A percentile compares a stretch with the other conserved stretches of the same genome.
These are phyloP conservation scores for Dinocampus coccinellae DNA, from an alignment of 2,888 invertebrate species.

Conservation along the genomic window DNA sequence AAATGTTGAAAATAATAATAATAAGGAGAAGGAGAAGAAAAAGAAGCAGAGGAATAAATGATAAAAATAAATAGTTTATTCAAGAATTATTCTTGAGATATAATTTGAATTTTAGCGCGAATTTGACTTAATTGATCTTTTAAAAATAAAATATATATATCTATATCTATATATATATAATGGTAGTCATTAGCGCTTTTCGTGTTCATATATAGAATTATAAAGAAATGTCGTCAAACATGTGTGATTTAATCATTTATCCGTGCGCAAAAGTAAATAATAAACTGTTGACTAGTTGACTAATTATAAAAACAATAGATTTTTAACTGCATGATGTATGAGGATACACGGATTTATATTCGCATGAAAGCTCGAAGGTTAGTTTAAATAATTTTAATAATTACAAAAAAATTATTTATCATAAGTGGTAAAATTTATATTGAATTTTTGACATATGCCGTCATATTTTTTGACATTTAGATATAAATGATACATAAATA, in stretches of 20 bases:
- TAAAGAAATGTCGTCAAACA: constrained; percentile 56
- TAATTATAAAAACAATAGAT: constrained; percentile 47
- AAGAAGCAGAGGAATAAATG: too few relatives aligned
- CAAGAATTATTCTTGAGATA: too few relatives aligned
- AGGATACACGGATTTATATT: constrained; percentile 50
- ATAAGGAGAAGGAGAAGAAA: too few relatives aligned
- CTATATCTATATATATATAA: too few relatives aligned
- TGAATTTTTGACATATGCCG: constrained; percentile 6
- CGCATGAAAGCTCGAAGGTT: constrained; percentile 59
- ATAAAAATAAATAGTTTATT: too few relatives aligned
- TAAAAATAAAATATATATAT: too few relatives aligned
- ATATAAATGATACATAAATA: neutral
- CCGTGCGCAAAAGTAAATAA: constrained; percentile 60
- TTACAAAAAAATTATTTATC: neutral
- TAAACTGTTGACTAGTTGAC: constrained; percentile 61
- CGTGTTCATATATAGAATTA: constrained; percentile 43
- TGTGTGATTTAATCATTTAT: constrained; percentile 50
- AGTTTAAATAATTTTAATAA: constrained; percentile 35
- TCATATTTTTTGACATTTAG: constrained; percentile 12
- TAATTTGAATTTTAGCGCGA: too few relatives aligned
- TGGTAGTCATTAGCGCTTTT: constrained; percentile 18
- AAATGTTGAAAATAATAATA: too few relatives aligned
- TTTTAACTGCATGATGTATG: constrained; percentile 44
- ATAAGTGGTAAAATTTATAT: neutral
- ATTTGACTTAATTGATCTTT: too few relatives aligned